A percentile compares a stretch with the other conserved stretches of the same genome.
Conservation (phyloP, 1,140 invertebrate genomes). For the Drosophila orosa region DNA sequence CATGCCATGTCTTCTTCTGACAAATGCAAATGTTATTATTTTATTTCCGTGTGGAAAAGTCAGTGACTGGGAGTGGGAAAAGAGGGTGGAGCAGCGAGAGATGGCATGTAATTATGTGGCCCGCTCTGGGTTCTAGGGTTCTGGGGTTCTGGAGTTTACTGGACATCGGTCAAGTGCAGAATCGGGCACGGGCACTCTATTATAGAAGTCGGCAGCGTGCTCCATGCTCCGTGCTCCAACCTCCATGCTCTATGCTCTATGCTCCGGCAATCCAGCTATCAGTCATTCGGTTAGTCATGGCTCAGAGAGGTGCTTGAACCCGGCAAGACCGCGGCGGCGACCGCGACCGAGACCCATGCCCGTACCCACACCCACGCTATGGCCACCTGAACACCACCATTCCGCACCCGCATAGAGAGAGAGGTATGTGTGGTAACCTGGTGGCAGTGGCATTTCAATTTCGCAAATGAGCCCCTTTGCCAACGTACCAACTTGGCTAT, state of each 20-base stretch:
- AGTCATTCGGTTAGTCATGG: constrained; percentile 81
- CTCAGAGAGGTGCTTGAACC: constrained; percentile 77
- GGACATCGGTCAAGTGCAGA: constrained; percentile 74
- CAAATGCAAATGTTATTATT: constrained; percentile 2
- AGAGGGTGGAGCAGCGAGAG: constrained; percentile 39
- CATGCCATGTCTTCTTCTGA: not conserved
- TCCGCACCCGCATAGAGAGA: constrained; percentile 33
- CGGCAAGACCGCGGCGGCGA: constrained; percentile 10
- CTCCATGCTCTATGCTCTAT: constrained; percentile 7
- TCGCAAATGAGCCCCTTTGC: constrained; percentile 63
- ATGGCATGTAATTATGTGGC: constrained; percentile 70
- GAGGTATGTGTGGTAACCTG: constrained; percentile 35
- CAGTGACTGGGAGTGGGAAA: constrained; percentile 16
- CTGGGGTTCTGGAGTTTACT: constrained; percentile 25
- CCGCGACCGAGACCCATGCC: constrained; percentile 18
- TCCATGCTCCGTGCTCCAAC: constrained; percentile 9
- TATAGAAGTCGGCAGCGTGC: constrained; percentile 24
- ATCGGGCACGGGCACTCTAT: constrained; percentile 60
- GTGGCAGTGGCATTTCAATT: constrained; percentile 77
- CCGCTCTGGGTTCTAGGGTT: constrained; percentile 15
- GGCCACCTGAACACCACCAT: constrained; percentile 21
- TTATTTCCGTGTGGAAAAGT: constrained; percentile 18
- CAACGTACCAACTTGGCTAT: constrained; percentile 47
- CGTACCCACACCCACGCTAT: constrained; percentile 11
- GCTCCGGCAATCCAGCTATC: constrained; percentile 54